Evolutionary conservation across 2,888 invertebrate genomes (phyloP), one percentile per base, ranked within the genome.

Genomic region (Plebejus anna): DNA sequence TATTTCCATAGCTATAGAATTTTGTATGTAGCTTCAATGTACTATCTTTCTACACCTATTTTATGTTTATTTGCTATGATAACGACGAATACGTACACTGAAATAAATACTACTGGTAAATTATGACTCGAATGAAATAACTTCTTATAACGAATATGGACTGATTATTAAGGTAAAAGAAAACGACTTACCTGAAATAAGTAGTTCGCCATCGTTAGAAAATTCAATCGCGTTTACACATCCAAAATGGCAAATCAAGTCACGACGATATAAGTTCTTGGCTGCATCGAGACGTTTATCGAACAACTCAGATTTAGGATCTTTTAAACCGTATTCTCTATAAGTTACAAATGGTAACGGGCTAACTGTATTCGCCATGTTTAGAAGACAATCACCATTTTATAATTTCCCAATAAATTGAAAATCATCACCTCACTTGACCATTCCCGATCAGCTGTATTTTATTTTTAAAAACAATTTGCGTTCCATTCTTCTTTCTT

Each of bases 161-260:
- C 11, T 61, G 61, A 32, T 59, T 22, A 59, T 1, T 32, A 61
- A 61, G 32, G 32, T 55, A 78, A 51, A 80, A 79, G 81, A 82
- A 81, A 78, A 84, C 88, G 71, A 55, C 13, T 78, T 94, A 98
- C 98, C 98, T 87, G 98, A 98, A 83, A 97, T 96, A 80, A 99
- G 95, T 83, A 96, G 95, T 90, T 97, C 96, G 82, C 98, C 98
- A 92, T 97, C 96, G 82, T 95, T 95, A 76, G 98, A 98, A 94
- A 98, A 99, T 93, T 98, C 98, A 83, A 98, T 97, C 80, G 98
- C 98, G 95, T 99, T 99, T 78, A 99, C 98, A 95, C 98, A 99
- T 85, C 98, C 98, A 94, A 96, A 98, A 94, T 98, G 98, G 81
- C 97, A 97, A 81, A 96, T 94, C 77, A 98, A 95, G 92, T 98